Base-by-base conservation (phyloP, 2,113 vertebrate species). In the Cricetomys ansorgei region DNA sequence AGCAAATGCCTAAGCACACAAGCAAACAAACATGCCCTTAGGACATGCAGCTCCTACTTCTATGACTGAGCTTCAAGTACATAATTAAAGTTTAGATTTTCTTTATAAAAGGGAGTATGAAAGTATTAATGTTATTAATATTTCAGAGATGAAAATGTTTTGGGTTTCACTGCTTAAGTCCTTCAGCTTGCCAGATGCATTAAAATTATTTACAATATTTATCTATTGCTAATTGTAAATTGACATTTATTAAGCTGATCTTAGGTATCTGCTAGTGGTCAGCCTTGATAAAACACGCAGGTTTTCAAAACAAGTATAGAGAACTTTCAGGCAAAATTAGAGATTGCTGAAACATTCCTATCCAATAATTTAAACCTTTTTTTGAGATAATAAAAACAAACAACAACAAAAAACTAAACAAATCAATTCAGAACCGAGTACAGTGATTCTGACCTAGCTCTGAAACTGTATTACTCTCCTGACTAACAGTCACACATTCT, bases 211-310 rank as follows among this genome's bases (percentile, higher is more conserved):
- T 70, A 53, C 6, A 85, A 12, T 70, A 94, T 91, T 73, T 75
- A 45, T 45, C 31, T 83, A 86, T n/a, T 92, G 40, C 12, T 72
- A 88, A 50, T 89, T 93, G 70, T 86, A 94, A 34, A 34, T 50
- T 96, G 70, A 69, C 93, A 98, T 75, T 67, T 91, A 97, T 97
- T 98, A 96, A 96, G 94, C 50, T 97, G 97, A 0, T 0, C 87
- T 45, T 90, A 97, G 40, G 97, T 97, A 97, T 87, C 69, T 91
- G 90, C 95, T 43, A 83, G 92, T 57, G 95, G 92, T 64, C 50
- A 94, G 43, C 12, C 43, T 75, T 92, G 40, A 96, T 92, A 92
- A 96, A 34, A 94, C 91, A 94, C 59, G 23, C 19, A 72, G 92
- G 81, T 96, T 97, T 79, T 95, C 50, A 96, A 72, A 97, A 86